Base-by-base conservation (phyloP, 2,797 vertebrate genomes). In the Microctenopoma steveboyesi region DNA sequence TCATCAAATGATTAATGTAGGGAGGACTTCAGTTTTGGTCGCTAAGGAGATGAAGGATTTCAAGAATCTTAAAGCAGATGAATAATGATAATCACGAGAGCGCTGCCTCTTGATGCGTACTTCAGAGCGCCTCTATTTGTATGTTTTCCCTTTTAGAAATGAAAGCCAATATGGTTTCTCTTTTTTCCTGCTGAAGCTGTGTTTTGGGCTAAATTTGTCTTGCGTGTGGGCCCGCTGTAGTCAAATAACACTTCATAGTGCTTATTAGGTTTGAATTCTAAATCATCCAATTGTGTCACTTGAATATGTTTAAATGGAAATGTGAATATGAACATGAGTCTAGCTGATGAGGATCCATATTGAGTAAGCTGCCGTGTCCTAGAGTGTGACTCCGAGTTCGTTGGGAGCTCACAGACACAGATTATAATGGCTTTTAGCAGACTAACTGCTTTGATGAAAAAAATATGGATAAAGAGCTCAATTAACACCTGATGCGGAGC, bases 21-120 rank as follows among this genome's bases (percentile, higher is more conserved):
- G 59, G 76, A 79, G 68, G 76, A 81, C 80, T 76, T 83, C 72
- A 72, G 69, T 64, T 78, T 72, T 79, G 64, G 83, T 79, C 76
- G 52, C 66, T 79, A 64, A 86, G 78, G 77, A 81, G 78, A 83
- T 79, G 61, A 75, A 86, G 66, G 81, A 83, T 87, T 89, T 89
- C 64, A 83, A 78, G 77, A 86, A 65, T 84, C 78, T 84, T 89
- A 86, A 82, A 83, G 58, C 68, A 84, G 77, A 89, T 88, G 80
- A 90, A 90, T 86, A 75, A 77, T 70, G 86, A 82, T 89, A 87
- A 91, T 92, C 80, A 87, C 42, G 69, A 84, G 78, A 86, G 77
- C 72, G 69, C 33, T 70, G 68, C 69, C 76, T 88, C 72, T 87
- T 86, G 80, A 86, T 86, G 84, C 51, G 54, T 60, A 77, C 84